Evolutionary conservation across 2,113 vertebrate genomes (phyloP), one percentile per base, ranked within the genome.

Genomic region (Callipepla squamata): DNA sequence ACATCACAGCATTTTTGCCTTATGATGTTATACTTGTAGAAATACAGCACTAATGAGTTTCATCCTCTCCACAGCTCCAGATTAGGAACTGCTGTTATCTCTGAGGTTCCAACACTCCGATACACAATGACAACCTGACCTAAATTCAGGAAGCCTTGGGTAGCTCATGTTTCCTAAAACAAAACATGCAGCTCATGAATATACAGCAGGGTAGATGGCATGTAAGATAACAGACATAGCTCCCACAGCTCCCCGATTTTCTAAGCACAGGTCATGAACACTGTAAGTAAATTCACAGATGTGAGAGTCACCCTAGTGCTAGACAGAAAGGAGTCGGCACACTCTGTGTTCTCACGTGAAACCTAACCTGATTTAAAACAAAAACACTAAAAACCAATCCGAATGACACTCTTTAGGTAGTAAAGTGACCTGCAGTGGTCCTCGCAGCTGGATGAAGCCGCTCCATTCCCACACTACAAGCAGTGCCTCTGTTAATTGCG

Each of bases 161-260:
- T 82, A 87, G 87, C 50, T 92, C 59, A 44, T n/a, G 32, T 89
- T 94, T 93, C 92, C 91, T 63, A 77, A 89, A 96, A 81, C 74
- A 96, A 95, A 73, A 47, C 58, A 87, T 48, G 70, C 45, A 91
- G 63, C 38, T 73, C 55, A 90, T 59, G 76, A 93, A 92, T 42
- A 80, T 44, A 77, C 34, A 83, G 19, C 23, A 50, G 72, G 21
- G 50, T 28, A 87, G 86, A 89, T 66, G 62, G 40, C 1, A 1
- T 32, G 53, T 26, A 72, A 86, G 83, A 53, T 65, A 81, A 0
- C 69, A 83, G 47, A 58, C 25, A 83, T 61, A 86, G 65, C 36
- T 92, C 36, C 81, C 72, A 82, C n/a, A 58, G 63, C 5, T 85
- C 32, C 2, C 1, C 48, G 55, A 40, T 53, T 77, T 85, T 50